Evolutionary conservation across 1,140 invertebrate species (phyloP).

Genomic region (Pseudomyrmex gracilis): DNA sequence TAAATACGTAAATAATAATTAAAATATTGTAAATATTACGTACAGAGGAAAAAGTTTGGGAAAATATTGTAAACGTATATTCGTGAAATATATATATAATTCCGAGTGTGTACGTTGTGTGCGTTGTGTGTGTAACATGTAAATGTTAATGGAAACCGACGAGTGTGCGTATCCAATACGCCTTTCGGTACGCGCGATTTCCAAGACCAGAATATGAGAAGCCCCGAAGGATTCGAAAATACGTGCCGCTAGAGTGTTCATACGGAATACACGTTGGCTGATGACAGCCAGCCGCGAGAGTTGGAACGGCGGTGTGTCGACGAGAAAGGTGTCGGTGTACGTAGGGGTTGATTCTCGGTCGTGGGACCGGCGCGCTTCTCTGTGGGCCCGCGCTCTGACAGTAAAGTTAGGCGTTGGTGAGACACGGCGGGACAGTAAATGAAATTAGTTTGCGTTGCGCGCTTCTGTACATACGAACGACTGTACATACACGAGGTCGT

Average conservation of each 20-base stretch:
- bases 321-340: constrained; percentile 23
- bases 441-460: constrained; percentile 67
- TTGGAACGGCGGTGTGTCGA: neutral
- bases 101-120: too few species aligned
- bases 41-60: too few species aligned
- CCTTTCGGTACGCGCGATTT: constrained; percentile 25
- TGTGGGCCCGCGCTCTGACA: constrained; percentile 25
- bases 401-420: constrained; percentile 60
- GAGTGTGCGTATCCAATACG: neutral
- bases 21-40: too few species aligned
- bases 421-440: constrained; percentile 62
- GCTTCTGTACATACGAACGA: constrained; percentile 45
- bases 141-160: neutral
- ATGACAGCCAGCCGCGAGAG: constrained; percentile 43
- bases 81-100: too few species aligned
- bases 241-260: constrained; percentile 24
- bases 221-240: constrained; percentile 39
- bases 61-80: neutral
- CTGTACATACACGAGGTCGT: constrained; percentile 41
- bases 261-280: constrained; percentile 23
- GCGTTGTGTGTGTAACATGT: too few species aligned
- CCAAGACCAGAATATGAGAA: constrained; percentile 6
- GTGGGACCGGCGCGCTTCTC: constrained; percentile 30
- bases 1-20: too few species aligned
- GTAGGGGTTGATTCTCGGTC: constrained; percentile 29